A percentile compares a stretch with the other conserved stretches of the same genome.
These are phyloP conservation scores for Heliocidaris erythrogramma DNA, from an alignment of 35 echinoderm and acorn worm genomes.

Conservation along the genomic window DNA sequence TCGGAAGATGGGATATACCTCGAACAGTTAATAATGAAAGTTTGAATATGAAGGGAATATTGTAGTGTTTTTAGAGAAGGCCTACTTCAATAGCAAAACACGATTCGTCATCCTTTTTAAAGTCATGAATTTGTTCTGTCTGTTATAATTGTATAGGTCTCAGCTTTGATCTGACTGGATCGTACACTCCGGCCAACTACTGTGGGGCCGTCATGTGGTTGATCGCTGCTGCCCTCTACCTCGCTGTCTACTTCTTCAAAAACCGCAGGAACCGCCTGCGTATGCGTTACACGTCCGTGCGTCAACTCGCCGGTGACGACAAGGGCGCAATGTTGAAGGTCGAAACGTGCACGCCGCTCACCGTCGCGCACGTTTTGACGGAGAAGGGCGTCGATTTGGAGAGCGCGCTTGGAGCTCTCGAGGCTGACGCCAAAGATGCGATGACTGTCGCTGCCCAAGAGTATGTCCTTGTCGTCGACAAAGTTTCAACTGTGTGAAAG, in stretches of 20 bases:
- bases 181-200: slow-evolving; percentile 36
- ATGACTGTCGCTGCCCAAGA: not conserved
- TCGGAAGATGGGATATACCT: too few species aligned
- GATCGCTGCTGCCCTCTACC: not conserved
- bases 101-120: not conserved
- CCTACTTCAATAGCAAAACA: not conserved
- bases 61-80: too few species aligned
- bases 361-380: not conserved
- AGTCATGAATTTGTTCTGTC: not conserved
- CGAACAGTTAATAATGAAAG: too few species aligned
- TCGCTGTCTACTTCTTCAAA: not conserved
- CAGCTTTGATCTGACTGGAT: slow-evolving; percentile 41
- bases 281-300: not conserved
- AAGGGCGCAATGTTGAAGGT: not conserved
- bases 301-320: not conserved
- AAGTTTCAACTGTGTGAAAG: slow-evolving; percentile 17
- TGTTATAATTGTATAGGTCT: not conserved
- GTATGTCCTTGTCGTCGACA: not conserved
- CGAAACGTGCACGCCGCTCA: not conserved
- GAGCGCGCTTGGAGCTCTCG: not conserved
- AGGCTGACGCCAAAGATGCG: not conserved
- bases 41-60: too few species aligned
- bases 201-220: slow-evolving; percentile 26
- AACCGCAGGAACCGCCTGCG: slow-evolving; percentile 13
- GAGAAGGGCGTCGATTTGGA: slow-evolving; percentile 15